Percentiles rank a stretch among this genome's conserved stretches.
These are phyloP conservation scores for Acanthisitta chloris DNA, from an alignment of 2,113 vertebrate species.

Conservation along the genomic window DNA sequence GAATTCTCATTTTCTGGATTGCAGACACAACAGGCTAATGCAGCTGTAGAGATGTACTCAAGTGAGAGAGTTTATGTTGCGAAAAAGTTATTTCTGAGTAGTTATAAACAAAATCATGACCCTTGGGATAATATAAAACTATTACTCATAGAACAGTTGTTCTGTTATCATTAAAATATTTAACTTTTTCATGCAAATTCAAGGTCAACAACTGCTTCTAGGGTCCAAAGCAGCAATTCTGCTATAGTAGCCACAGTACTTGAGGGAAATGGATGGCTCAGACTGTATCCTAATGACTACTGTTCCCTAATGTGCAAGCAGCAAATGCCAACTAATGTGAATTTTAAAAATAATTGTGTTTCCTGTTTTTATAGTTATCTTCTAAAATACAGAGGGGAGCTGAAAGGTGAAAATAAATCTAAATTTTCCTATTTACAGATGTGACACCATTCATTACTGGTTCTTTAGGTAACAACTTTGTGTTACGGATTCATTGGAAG, in stretches of 20 bases:
- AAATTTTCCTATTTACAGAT: fast-evolving
- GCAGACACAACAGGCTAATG: not conserved
- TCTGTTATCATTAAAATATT: constrained; percentile 23
- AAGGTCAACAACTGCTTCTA: not conserved
- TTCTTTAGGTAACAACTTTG: not conserved
- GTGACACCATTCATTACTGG: not conserved
- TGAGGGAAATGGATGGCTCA: not conserved
- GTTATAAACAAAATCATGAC: not conserved
- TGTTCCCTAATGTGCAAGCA: not conserved
- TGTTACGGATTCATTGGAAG: not conserved
- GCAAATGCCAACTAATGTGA: not conserved
- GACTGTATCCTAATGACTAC: not conserved
- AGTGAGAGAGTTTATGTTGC: constrained; percentile 20
- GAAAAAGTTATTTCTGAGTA: constrained; percentile 44
- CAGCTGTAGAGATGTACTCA: not conserved
- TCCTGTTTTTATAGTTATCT: not conserved
- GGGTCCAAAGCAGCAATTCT: not conserved
- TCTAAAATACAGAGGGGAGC: not conserved
- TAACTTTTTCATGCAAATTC: constrained; percentile 16
- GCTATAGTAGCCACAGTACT: not conserved
- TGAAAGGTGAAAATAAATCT: not conserved
- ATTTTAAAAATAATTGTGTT: not conserved
- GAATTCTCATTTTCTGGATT: constrained; percentile 11
- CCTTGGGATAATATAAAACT: constrained; percentile 28
- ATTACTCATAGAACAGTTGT: constrained; percentile 19